Evolutionary conservation across 2,113 vertebrate species (phyloP).

Genomic region (Gadus macrocephalus): DNA sequence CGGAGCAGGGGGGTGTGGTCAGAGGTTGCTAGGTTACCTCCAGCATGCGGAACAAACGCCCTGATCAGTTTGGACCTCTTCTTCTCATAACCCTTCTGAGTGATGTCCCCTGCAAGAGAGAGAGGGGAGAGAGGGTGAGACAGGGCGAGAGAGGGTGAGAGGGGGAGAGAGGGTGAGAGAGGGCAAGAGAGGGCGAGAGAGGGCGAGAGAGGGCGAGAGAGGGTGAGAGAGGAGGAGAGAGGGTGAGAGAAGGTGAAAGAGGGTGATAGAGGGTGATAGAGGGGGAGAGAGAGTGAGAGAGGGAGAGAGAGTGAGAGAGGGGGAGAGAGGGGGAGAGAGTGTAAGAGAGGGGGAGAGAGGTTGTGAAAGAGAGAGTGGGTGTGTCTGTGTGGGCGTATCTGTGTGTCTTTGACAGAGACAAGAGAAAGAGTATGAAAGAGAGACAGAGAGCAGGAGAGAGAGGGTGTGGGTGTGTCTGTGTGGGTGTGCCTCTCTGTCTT

Average conservation of each 20-base stretch:
- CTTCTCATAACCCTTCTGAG: slow-evolving; percentile 97
- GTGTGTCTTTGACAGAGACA: too few relatives aligned
- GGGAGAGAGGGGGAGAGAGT: background rate
- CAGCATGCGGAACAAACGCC: slow-evolving; percentile 84
- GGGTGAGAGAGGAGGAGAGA: background rate
- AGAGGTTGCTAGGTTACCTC: slow-evolving; percentile 70
- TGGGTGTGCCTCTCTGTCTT: too few relatives aligned
- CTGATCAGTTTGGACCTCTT: slow-evolving; percentile 95
- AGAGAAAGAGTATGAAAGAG: background rate
- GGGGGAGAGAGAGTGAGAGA: slow-evolving; percentile 10
- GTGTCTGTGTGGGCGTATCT: too few relatives aligned
- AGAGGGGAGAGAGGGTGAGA: slow-evolving; percentile 37
- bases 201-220: slow-evolving; percentile 45
- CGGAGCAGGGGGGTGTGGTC: slow-evolving; percentile 23
- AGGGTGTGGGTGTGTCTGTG: background rate
- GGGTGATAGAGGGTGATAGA: slow-evolving; percentile 21
- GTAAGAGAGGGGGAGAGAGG: background rate
- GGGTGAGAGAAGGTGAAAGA: slow-evolving; percentile 3
- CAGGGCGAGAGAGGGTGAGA: background rate
- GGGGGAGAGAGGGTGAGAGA: slow-evolving; percentile 31
- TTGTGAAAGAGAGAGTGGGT: background rate
- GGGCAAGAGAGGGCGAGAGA: background rate
- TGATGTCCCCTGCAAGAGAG: slow-evolving; percentile 88
- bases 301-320: background rate
- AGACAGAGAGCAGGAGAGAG: background rate